Base-by-base conservation (phyloP, 2,888 invertebrate species). In the Chymomyza fuscimana region DNA sequence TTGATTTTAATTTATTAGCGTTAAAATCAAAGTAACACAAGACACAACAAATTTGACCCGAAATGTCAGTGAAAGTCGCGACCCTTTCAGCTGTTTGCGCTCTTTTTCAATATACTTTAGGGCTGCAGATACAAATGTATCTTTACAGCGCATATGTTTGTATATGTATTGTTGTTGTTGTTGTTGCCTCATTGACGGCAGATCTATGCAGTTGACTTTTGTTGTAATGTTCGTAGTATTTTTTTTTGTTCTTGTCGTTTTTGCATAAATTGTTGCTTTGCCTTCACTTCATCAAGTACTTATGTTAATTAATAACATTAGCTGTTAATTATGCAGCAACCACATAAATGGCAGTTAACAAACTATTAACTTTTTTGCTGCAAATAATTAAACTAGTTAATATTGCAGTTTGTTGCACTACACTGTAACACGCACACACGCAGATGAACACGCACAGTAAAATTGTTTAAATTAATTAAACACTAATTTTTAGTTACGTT, bases 31-130 rank as follows among this genome's bases (percentile, higher is more conserved):
- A 79, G 54, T 60, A 66, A 51, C 72, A 46, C 7, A 16, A 22
- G 78, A 65, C 71, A 40, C 73, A 72, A 81, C 65, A 79, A 59
- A 79, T 77, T 89, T 90, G 86, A 85, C 85, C 89, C 85, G 79
- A 80, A 78, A 77, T 80, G 82, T 83, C 87, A 87, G 81, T 77
- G 85, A 86, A 87, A 86, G 89, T 84, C 88, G 74, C 83, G 88
- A 89, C 90, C 90, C 89, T 82, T 86, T 78, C 74, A 66, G 70
- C 29, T 36, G 61, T 51, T 50, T 63, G 66, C 60, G 10, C 58
- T 52, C 46, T 15, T 56, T 15, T 50, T 50, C 25, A 62, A 46
- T 62, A 25, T 59, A 58, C 46, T 54, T 56, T 63, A 51, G 25
- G 32, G 73, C 70, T 61, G 61, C 19, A 79, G 86, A 86, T 83